Evolutionary conservation across 2,113 vertebrate genomes (phyloP).

Genomic region (Hylia prasina): DNA sequence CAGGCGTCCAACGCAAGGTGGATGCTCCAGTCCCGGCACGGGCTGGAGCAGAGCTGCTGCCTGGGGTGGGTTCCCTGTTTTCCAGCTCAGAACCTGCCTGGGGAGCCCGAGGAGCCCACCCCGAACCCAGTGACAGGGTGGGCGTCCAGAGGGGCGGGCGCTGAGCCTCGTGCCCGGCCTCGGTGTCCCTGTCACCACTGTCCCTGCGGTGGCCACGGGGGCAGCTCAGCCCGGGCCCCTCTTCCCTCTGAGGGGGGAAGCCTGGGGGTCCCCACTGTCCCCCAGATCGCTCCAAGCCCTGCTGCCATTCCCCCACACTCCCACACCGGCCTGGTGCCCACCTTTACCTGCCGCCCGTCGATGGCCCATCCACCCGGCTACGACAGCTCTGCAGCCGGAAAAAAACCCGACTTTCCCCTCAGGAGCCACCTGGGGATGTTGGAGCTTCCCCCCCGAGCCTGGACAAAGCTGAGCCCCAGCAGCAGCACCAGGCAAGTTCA

Average conservation of each 20-base stretch:
- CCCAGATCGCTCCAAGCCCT: not conserved
- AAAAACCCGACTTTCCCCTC: not conserved
- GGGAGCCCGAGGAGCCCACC: not conserved
- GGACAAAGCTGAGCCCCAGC: not conserved
- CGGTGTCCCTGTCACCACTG: not conserved
- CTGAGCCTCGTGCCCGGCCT: fast-evolving
- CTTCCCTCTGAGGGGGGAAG: not conserved
- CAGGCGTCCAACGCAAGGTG: fast-evolving
- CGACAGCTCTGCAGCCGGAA: not conserved
- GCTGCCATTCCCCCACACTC: not conserved
- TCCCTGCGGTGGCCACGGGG: fast-evolving
- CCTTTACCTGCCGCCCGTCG: fast-evolving
- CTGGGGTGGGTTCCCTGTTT: not conserved
- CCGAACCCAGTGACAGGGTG: fast-evolving
- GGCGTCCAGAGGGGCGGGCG: fast-evolving
- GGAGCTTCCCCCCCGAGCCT: not conserved
- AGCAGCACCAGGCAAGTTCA: not conserved
- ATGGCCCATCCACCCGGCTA: fast-evolving
- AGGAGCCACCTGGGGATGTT: not conserved
- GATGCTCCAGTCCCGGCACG: not conserved
- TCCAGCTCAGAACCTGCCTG: fast-evolving
- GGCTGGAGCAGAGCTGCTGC: not conserved
- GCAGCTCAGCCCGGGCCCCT: not conserved
- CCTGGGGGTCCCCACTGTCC: not conserved
- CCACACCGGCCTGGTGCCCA: not conserved